Conservation (phyloP, 2,888 invertebrate genomes). For the Himalopsyche tibetana region DNA sequence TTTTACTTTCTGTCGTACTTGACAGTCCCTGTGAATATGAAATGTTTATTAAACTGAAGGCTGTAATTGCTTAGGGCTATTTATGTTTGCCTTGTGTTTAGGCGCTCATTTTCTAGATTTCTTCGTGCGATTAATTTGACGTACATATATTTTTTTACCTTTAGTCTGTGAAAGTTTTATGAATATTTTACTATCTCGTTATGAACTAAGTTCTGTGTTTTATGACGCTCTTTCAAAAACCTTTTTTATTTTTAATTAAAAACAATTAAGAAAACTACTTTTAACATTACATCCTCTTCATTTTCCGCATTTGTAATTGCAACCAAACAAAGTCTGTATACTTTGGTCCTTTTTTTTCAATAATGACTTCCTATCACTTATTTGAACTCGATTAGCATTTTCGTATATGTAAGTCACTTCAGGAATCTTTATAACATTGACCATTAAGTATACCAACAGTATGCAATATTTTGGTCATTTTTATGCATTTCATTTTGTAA, state of each 20-base stretch:
- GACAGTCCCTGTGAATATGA: not conserved
- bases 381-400: no score
- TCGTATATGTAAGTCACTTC: no score
- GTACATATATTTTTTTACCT: constrained; percentile 1
- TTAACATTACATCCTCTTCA: not conserved
- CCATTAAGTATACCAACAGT: no score
- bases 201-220: not conserved
- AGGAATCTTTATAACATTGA: no score
- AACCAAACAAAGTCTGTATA: no score
- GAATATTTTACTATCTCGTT: not conserved
- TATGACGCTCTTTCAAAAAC: no score
- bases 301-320: not conserved
- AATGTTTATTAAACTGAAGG: not conserved
- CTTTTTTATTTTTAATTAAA: no score
- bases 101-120: constrained; percentile 18
- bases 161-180: not conserved
- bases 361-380: no score
- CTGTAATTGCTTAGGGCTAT: constrained; percentile 37
- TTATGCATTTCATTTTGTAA: no score
- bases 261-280: not conserved
- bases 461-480: no score
- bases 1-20: no score
- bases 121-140: constrained; percentile 22
- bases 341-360: no score
- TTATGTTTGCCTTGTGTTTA: constrained; percentile 23